Base-by-base conservation (phyloP, 2,797 vertebrate genomes). In the Philypnodon macrostomus region DNA sequence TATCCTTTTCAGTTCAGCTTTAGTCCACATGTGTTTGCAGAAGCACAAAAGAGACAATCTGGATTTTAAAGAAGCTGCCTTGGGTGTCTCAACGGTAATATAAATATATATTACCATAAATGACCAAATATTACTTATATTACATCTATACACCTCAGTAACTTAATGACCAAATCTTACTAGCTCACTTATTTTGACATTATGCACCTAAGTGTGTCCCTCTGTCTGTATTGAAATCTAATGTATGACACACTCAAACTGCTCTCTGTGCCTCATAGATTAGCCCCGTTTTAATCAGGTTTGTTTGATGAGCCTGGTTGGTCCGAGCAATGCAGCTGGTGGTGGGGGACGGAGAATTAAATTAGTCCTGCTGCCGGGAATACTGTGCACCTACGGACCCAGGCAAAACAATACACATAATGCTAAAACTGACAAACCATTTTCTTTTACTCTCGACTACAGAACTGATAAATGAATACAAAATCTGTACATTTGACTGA, bases 281-380 rank as follows among this genome's bases (percentile, higher is more conserved):
- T 69, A 81, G 64, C 53, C 65, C 15, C 45, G 51, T 74, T 80
- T 79, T 81, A 86, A 86, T 87, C 71, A 56, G 38, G 83, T 83
- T 86, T 84, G 79, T 81, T 67, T 83, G 83, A 83, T 73, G 79
- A 73, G 65, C 69, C 58, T 34, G 75, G 61, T 70, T 72, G 45
- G 69, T 79, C 58, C 73, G 63, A 56, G 75, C 76, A 77, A 58
- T 65, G 51, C 37, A 69, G 64, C 79, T 75, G 79, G 77, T 70
- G 76, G 60, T 46, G 66, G 63, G 73, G 53, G 68, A 73, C 30
- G 0, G 39, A 35, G 37, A 72, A 85, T 81, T 73, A 48, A 77
- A 84, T 85, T 85, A 86, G 56, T 50, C 21, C 40, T 1, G 33
- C 53, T 39, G 58, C 33, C 49, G 53, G 72, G 49, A 45, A 63